A percentile compares a stretch with the other conserved stretches of the same genome.
Conservation (phyloP, 2,888 invertebrate species). For the Mystacides longicornis region DNA sequence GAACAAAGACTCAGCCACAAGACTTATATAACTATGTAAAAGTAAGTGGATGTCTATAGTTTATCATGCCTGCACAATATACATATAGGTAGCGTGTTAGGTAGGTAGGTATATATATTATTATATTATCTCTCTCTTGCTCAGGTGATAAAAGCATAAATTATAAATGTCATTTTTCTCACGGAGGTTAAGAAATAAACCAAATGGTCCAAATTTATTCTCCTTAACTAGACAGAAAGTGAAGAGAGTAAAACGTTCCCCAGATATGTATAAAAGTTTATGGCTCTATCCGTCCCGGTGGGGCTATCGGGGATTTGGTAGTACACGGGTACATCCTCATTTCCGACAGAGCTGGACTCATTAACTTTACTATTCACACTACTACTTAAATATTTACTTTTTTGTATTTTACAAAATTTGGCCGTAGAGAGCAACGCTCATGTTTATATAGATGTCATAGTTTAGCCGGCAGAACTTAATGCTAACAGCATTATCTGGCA, state of each 20-base stretch:
- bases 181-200: slow-evolving; percentile 11
- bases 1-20: too few relatives aligned
- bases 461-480: too few relatives aligned
- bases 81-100: too few relatives aligned
- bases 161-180: slow-evolving; percentile 7
- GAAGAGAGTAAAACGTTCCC: slow-evolving; percentile 23
- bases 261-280: slow-evolving; percentile 24
- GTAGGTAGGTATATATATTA: background rate
- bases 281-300: slow-evolving; percentile 20
- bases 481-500: too few relatives aligned
- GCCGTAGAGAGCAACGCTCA: too few relatives aligned
- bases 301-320: slow-evolving; percentile 23
- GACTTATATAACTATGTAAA: too few relatives aligned
- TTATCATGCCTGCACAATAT: too few relatives aligned
- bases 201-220: slow-evolving; percentile 17
- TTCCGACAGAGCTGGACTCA: background rate
- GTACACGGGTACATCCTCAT: slow-evolving; percentile 3
- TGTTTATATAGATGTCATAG: too few relatives aligned
- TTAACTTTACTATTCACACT: too few relatives aligned
- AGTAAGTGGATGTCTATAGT: too few relatives aligned
- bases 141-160: slow-evolving; percentile 4
- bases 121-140: background rate
- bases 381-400: too few relatives aligned
- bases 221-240: slow-evolving; percentile 18
- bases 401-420: too few relatives aligned